phyloP scores from a whole-genome alignment of 2,797 vertebrate species.

The Spheniscus humboldti region DNA sequence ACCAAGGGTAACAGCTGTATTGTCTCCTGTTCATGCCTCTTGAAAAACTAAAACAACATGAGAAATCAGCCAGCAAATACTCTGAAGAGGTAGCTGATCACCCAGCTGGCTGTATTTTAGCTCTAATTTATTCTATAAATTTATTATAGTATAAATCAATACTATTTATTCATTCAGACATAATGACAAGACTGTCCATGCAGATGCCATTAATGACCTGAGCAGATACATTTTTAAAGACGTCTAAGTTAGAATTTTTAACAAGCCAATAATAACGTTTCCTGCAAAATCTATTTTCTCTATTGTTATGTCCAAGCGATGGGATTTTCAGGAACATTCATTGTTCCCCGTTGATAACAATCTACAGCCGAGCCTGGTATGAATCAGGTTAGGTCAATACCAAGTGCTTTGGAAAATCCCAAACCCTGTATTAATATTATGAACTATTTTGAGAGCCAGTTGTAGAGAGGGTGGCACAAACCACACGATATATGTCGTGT shows the following conservation, averaged over 20 bases:
- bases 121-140: not conserved
- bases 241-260: not conserved
- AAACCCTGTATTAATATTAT: not conserved
- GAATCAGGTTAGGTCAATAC: not conserved
- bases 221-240: constrained; percentile 9
- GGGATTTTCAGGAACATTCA: not conserved
- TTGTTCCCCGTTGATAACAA: not conserved
- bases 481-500: not conserved
- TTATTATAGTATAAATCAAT: not conserved
- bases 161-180: not conserved
- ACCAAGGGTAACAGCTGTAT: not conserved
- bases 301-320: not conserved
- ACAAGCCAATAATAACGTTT: not conserved
- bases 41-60: not conserved
- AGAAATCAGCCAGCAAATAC: not conserved
- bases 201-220: not conserved
- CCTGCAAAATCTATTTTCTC: not conserved
- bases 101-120: not conserved
- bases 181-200: not conserved
- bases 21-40: not conserved
- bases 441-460: not conserved
- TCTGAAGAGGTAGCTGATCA: not conserved
- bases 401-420: not conserved
- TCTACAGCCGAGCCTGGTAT: not conserved
- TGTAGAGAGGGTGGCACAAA: not conserved